These are phyloP conservation scores for Leucopsar rothschildi DNA, from an alignment of 2,113 vertebrate species.

Conservation along the genomic window DNA sequence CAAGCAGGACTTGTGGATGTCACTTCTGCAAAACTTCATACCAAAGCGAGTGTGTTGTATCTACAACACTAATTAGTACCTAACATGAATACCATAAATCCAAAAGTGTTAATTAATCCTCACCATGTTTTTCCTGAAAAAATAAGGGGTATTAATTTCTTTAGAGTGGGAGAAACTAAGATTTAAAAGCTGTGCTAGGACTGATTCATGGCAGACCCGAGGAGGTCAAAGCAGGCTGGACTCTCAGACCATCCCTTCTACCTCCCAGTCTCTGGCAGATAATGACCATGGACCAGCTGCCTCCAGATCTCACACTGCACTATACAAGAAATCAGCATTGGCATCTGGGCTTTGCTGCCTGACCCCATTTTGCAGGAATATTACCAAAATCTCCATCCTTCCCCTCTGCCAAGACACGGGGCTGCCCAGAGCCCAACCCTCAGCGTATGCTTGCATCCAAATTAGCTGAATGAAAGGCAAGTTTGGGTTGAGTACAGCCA, in stretches of 20 bases:
- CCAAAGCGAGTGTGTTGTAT: not conserved
- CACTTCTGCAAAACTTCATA: not conserved
- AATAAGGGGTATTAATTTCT: not conserved
- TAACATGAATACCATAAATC: not conserved
- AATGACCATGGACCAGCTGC: rapidly evolving
- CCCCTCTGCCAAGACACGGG: not conserved
- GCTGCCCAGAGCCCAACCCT: not conserved
- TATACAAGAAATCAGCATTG: not conserved
- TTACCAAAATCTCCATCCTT: not conserved
- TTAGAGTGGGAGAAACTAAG: not conserved
- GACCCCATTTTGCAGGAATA: not conserved
- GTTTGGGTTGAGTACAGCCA: not conserved
- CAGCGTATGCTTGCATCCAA: rapidly evolving
- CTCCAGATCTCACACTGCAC: not conserved
- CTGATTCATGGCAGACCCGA: not conserved
- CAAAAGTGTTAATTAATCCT: not conserved
- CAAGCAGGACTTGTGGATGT: not conserved
- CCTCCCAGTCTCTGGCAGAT: not conserved
- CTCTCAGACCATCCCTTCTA: not conserved
- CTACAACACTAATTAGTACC: not conserved
- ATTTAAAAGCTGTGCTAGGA: not conserved
- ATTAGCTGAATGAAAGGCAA: not conserved
- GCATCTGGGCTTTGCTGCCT: not conserved
- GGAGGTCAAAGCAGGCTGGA: not conserved
- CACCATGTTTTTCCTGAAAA: not conserved